Base-by-base conservation (phyloP, 2,888 invertebrate species). In the Plebejus anna region DNA sequence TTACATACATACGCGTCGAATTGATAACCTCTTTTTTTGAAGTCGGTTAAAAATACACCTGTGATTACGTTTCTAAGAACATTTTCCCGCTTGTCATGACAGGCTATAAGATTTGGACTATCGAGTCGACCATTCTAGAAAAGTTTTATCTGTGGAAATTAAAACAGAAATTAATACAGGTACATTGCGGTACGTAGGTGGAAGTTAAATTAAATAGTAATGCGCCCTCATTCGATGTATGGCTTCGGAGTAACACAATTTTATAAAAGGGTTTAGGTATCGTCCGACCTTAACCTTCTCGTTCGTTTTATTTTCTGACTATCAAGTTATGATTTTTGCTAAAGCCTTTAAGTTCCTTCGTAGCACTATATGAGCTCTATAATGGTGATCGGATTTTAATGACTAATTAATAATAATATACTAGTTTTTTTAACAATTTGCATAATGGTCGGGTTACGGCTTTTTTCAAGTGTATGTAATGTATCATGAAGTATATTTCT, bases 211-310 rank as follows among this genome's bases (percentile, higher is more conserved):
- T 36, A 66, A 36, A 66, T 28, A 36, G 32, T 66, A 13, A 16
- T 66, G 66, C 66, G 66, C 32, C 66, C 66, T 66, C 32, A 66
- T 66, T 36, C 13, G 9, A 28, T 13, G 66, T 66, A 66, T 36
- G 66, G 66, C 66, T 66, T 66, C 32, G 13, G 13, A 36, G 66
- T 66, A 66, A 66, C 66, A 66, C 66, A 66, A 66, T 66, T 66
- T 66, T 66, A 47, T 47, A 66, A 66, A 66, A 66, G 66, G 66
- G 32, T 66, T 66, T 13, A 22, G 22, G 22, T 22, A 32, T 66
- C 32, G 66, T 66, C 66, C 32, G 66, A 13, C 66, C 66, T 32
- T 66, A 66, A 22, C 28, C 61, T 61, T n/a, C 57, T n/a, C 57
- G n/a, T 1, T n/a, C 59, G 7, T 22, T 2, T n/a, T n/a, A n/a